phyloP scores from a whole-genome alignment of 2,888 invertebrate genomes.

The Caradrina clavipalpis region DNA sequence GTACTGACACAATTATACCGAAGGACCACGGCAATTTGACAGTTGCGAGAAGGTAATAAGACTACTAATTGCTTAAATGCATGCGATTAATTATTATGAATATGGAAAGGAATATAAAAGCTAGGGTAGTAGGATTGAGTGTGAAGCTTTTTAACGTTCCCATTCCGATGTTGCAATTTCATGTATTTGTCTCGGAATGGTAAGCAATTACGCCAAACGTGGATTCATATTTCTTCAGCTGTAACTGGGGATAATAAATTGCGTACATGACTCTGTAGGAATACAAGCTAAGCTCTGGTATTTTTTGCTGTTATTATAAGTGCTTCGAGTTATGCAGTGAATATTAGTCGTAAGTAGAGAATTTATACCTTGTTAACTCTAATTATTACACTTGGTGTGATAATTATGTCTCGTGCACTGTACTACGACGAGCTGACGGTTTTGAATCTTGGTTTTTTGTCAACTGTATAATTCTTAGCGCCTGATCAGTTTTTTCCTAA shows the following conservation, averaged over 20 bases:
- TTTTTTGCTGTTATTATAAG: conserved; percentile 49
- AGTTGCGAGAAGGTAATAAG: conserved; percentile 13
- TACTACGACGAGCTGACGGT: conserved; percentile 22
- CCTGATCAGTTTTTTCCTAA: conserved; percentile 40
- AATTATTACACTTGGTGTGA: conserved; percentile 48
- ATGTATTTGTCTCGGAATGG: conserved; percentile 52
- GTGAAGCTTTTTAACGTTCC: conserved; percentile 57
- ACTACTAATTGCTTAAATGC: conserved; percentile 25
- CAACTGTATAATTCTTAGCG: conserved; percentile 12
- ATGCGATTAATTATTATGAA: conserved; percentile 42
- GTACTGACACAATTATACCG: conserved; percentile 35
- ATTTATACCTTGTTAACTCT: conserved; percentile 43
- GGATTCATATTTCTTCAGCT: conserved; percentile 56
- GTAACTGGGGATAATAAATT: conserved; percentile 55
- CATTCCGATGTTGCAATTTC: conserved; percentile 53
- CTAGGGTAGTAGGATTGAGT: conserved; percentile 54
- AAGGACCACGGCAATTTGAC: conserved; percentile 7
- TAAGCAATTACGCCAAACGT: conserved; percentile 55
- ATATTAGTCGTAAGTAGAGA: conserved; percentile 46
- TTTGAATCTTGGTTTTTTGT: conserved; percentile 20
- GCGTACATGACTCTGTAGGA: conserved; percentile 23
- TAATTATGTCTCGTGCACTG: conserved; percentile 43
- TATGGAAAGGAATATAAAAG: conserved; percentile 42
- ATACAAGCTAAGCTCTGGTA: conserved; percentile 5
- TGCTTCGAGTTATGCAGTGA: conserved; percentile 37